phyloP scores from a whole-genome alignment of 2,888 invertebrate species.

The Troides helena region DNA sequence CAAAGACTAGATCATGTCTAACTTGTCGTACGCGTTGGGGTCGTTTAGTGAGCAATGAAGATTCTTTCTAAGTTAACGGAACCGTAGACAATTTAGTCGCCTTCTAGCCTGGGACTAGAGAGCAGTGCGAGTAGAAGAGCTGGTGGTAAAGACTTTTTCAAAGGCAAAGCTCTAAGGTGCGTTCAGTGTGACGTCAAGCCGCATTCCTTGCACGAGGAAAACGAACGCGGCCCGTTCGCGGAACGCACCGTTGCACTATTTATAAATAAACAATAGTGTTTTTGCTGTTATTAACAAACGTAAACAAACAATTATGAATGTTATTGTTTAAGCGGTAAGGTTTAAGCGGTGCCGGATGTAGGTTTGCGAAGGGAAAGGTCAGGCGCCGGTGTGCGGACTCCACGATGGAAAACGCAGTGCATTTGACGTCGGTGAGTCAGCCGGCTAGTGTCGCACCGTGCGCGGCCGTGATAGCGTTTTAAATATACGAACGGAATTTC shows the following conservation, averaged over 20 bases:
- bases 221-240: conserved; percentile 60
- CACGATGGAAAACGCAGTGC: conserved; percentile 65
- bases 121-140: too few species aligned
- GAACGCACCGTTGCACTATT: conserved; percentile 72
- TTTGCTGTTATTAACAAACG: conserved; percentile 31
- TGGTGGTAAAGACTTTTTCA: neutral
- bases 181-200: conserved; percentile 63
- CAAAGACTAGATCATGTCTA: too few species aligned
- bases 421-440: conserved; percentile 60
- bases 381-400: conserved; percentile 43
- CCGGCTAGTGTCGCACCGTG: conserved; percentile 52
- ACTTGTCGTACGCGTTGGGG: too few species aligned
- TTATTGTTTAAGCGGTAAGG: conserved; percentile 36
- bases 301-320: conserved; percentile 33
- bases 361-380: conserved; percentile 20
- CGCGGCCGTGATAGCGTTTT: conserved; percentile 55
- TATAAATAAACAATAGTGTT: conserved; percentile 50
- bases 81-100: too few species aligned
- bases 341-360: conserved; percentile 21
- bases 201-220: conserved; percentile 75
- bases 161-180: conserved; percentile 42
- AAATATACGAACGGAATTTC: conserved; percentile 37
- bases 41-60: too few species aligned
- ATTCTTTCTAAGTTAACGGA: too few species aligned
- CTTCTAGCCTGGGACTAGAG: too few species aligned